phyloP scores from a whole-genome alignment of 1,140 invertebrate genomes.

The Hyles vespertilio region DNA sequence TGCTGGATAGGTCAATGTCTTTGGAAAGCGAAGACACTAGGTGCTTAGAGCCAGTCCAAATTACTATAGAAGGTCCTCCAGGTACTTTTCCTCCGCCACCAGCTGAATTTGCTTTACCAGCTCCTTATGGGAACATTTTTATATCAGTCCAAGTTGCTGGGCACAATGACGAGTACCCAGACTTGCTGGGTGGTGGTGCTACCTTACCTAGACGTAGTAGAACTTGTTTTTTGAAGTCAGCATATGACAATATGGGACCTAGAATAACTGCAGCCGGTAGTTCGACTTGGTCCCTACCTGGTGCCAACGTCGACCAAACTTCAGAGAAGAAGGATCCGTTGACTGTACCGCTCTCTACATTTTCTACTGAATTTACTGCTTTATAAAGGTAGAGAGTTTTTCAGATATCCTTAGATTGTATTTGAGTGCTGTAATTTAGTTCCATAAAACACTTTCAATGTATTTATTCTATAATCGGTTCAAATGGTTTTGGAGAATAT shows the following conservation, averaged over 20 bases:
- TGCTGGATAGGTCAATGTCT: constrained; percentile 70
- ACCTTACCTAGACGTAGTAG: constrained; percentile 54
- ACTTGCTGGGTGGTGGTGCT: constrained; percentile 61
- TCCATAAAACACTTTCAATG: too few relatives aligned
- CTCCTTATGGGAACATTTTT: constrained; percentile 68
- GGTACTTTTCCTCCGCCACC: constrained; percentile 66
- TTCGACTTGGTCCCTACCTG: constrained; percentile 87
- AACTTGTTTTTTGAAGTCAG: constrained; percentile 71
- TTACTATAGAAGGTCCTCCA: constrained; percentile 84
- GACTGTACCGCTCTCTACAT: constrained; percentile 48
- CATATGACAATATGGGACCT: constrained; percentile 92
- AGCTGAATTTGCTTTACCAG: constrained; percentile 63
- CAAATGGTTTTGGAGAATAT: too few relatives aligned
- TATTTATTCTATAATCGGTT: too few relatives aligned
- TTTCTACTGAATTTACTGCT: constrained; percentile 69
- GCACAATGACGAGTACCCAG: constrained; percentile 74
- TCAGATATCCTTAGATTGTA: too few relatives aligned
- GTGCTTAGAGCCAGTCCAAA: constrained; percentile 77
- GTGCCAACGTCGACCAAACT: constrained; percentile 64
- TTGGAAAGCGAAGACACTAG: constrained; percentile 57
- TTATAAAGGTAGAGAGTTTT: constrained; percentile 30
- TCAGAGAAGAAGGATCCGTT: constrained; percentile 33
- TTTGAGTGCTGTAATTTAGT: too few relatives aligned
- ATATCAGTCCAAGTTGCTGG: constrained; percentile 67
- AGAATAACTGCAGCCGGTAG: constrained; percentile 89